Base-by-base conservation (phyloP, 2,888 invertebrate species). In the Tromatobia lineatoria region DNA sequence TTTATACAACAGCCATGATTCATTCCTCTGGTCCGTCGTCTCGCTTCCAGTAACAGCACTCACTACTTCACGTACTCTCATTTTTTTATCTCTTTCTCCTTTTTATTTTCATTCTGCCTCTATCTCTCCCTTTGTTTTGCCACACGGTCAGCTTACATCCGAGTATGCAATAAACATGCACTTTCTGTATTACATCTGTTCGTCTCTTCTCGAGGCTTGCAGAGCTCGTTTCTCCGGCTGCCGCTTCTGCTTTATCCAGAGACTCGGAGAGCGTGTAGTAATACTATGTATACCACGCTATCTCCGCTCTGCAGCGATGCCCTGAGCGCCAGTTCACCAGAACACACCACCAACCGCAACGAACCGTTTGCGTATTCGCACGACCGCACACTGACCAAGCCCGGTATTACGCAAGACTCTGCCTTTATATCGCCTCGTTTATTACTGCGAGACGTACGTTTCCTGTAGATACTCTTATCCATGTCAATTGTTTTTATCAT, bases 81-180 rank as follows among this genome's bases (percentile, higher is more conserved):
- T 71, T 66, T 67, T 45, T 69, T 66, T 76, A 10, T 47, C 42
- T 81, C 77, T 67, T 64, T 81, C 29, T 77, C 50, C 29, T 67
- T 38, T 59, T 67, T 78, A 57, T 77, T 73, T 47, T 52, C 42
- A 25, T 57, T 80, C 69, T 74, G 69, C 57, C 50, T 54, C 66
- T 70, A 61, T 81, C 74, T 29, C 38, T 42, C 71, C 77, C 70
- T 61, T 77, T 71, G 75, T 79, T 85, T 83, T 78, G 61, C 81
- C 79, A 81, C 74, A 71, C 71, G 84, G 87, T 71, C 87, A 82
- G 83, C 86, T 88, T 84, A 86, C 86, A 86, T 86, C 80, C 85
- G 82, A 85, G 85, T 87, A 87, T 79, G 86, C 87, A 87, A 88
- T 87, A 88, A 88, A 88, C 88, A 87, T 88, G 87, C 87, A 88